Percentiles rank a stretch among this genome's conserved stretches.
These are phyloP conservation scores for Amphipoea oculea DNA, from an alignment of 2,888 invertebrate species.

Conservation along the genomic window DNA sequence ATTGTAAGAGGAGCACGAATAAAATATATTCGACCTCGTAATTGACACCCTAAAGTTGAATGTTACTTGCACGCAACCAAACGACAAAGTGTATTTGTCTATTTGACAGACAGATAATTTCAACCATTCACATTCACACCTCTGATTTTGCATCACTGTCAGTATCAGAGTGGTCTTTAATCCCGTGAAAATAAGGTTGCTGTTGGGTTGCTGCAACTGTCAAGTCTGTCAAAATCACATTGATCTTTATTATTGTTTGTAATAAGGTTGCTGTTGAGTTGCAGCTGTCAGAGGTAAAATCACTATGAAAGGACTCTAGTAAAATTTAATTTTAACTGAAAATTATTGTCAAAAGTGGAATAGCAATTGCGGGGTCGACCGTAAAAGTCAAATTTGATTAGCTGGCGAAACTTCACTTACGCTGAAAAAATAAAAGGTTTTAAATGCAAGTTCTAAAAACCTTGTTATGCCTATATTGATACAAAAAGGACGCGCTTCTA, in stretches of 20 bases:
- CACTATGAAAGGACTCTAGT: neutral
- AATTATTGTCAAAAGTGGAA: neutral
- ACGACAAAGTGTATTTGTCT: neutral
- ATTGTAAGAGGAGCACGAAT: neutral
- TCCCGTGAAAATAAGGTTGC: neutral
- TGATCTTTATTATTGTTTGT: neutral
- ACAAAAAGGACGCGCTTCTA: neutral
- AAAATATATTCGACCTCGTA: neutral
- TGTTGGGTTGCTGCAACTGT: neutral
- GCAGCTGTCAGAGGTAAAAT: neutral
- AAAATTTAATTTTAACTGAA: neutral
- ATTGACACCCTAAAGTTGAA: neutral
- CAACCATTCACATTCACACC: neutral
- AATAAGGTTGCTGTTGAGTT: neutral
- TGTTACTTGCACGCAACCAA: neutral
- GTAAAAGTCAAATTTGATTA: neutral
- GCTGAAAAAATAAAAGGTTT: neutral
- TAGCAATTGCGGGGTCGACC: neutral
- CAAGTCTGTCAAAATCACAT: neutral
- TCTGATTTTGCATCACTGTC: neutral
- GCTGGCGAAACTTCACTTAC: neutral
- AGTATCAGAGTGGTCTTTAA: neutral
- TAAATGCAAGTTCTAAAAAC: neutral
- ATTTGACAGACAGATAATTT: neutral
- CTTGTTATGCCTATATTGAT: neutral